Base-by-base conservation (phyloP, 2,113 vertebrate genomes). In the Proteles cristata region DNA sequence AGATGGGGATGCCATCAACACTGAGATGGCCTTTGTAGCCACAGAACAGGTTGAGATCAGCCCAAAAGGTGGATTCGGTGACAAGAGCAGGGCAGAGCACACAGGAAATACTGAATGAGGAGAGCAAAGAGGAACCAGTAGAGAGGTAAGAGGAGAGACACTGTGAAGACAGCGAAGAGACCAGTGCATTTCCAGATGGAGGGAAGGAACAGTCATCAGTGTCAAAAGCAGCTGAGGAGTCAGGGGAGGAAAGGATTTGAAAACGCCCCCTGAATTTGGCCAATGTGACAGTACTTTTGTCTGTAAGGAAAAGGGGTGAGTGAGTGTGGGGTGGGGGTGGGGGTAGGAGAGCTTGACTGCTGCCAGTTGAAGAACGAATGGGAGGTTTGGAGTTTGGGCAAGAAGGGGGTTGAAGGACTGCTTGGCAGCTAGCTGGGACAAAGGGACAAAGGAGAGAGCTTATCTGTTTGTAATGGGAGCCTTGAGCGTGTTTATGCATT, bases 201-300 rank as follows among this genome's bases (percentile, higher is more conserved):
- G 50, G 14, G 66, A 92, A 83, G 33, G 68, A 77, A 53, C 19
- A 82, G 63, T 82, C n/a, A 55, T 39, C 28, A 33, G 31, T 43
- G 66, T 84, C 68, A 83, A 89, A 93, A 88, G 55, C 17, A 66
- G 68, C 50, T 63, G 63, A 93, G 58, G 50, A 87, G 63, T 83
- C 45, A 48, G 65, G 35, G 3, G 76, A 61, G 39, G 19, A 33
- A 63, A 82, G 53, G 83, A 71, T 39, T 33, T 11, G 28, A 68
- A 95, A 87, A 94, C 63, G 31, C 19, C 58, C 69, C 48, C 9
- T 68, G 80, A 80, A 76, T 43, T 23, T 96, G 93, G 83, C 83
- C 89, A 48, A 14, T 31, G n/a, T n/a, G 63, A 93, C 5, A n/a
- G 77, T 53, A 71, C 53, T 53, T 93, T 82, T 26, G 33, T 96